Percentiles rank a stretch among this genome's conserved stretches.
Conservation (phyloP, 2,888 invertebrate genomes). For the Ormyrus nitidulus region DNA sequence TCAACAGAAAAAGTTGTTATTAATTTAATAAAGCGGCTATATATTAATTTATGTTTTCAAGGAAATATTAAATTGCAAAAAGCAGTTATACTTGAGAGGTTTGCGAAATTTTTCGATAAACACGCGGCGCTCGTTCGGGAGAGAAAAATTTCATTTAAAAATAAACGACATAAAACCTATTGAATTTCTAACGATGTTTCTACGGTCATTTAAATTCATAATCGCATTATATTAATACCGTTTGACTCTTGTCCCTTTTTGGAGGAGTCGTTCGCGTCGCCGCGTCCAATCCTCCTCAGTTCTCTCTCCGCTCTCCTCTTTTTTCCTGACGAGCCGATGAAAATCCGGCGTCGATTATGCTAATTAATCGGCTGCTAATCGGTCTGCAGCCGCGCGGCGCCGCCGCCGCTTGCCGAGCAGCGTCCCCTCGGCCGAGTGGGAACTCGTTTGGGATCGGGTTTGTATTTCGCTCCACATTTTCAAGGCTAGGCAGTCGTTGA, state of each 20-base stretch:
- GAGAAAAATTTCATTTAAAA: slow-evolving; percentile 2
- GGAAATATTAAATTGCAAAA: too few species aligned
- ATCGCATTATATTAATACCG: slow-evolving; percentile 39
- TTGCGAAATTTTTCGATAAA: neutral
- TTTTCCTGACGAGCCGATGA: slow-evolving; percentile 50
- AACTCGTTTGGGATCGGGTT: slow-evolving; percentile 58
- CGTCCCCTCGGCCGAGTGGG: neutral
- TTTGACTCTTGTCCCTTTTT: slow-evolving; percentile 18
- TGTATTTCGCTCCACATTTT: slow-evolving; percentile 59
- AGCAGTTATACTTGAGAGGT: neutral
- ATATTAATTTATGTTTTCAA: too few species aligned
- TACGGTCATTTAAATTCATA: slow-evolving; percentile 22
- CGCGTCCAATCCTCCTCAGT: neutral
- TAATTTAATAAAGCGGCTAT: too few species aligned
- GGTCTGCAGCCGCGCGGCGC: slow-evolving; percentile 53
- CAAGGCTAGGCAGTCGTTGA: slow-evolving; percentile 41
- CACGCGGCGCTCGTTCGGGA: too few species aligned
- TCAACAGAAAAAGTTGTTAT: too few species aligned
- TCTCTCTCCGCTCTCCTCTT: neutral
- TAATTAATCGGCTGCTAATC: slow-evolving; percentile 67
- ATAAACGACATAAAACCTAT: neutral
- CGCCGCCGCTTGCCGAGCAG: slow-evolving; percentile 26
- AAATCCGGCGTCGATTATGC: slow-evolving; percentile 65
- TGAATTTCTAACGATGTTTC: slow-evolving; percentile 5
- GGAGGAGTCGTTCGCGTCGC: neutral